phyloP scores from a whole-genome alignment of 2,113 vertebrate species.

The Cercocebus atys region DNA sequence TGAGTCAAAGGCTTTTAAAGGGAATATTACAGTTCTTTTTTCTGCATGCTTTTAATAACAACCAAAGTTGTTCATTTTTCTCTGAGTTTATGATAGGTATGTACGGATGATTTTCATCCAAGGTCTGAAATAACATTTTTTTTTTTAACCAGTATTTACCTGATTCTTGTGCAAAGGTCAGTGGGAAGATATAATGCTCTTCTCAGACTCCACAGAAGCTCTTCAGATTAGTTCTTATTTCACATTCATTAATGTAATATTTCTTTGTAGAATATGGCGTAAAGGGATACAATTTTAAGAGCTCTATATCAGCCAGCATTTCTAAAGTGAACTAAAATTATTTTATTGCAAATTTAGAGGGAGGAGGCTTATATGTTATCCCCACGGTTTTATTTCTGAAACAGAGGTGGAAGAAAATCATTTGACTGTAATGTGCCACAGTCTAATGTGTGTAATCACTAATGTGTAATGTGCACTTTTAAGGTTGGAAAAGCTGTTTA shows the following conservation, averaged over 20 bases:
- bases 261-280: not conserved
- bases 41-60: slow-evolving; percentile 3
- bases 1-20: not conserved
- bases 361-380: not conserved
- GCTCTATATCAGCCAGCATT: not conserved
- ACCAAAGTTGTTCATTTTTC: not conserved
- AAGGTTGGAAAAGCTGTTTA: slow-evolving; percentile 13
- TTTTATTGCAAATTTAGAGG: not conserved
- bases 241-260: not conserved
- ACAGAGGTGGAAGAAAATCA: not conserved
- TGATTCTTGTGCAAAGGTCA: slow-evolving; percentile 13
- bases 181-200: not conserved
- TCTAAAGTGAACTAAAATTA: not conserved
- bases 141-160: not conserved
- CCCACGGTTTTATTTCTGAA: not conserved
- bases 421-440: not conserved
- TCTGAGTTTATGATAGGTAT: not conserved
- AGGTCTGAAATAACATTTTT: not conserved
- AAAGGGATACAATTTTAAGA: not conserved
- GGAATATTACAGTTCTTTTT: not conserved
- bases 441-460: not conserved
- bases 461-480: not conserved
- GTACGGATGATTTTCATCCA: slow-evolving; percentile 9
- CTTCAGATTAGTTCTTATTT: not conserved
- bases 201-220: not conserved